Percentiles rank a stretch among this genome's conserved stretches.
These are phyloP conservation scores for Lithobates sylvaticus DNA, from an alignment of 2,797 vertebrate genomes.

Conservation along the genomic window DNA sequence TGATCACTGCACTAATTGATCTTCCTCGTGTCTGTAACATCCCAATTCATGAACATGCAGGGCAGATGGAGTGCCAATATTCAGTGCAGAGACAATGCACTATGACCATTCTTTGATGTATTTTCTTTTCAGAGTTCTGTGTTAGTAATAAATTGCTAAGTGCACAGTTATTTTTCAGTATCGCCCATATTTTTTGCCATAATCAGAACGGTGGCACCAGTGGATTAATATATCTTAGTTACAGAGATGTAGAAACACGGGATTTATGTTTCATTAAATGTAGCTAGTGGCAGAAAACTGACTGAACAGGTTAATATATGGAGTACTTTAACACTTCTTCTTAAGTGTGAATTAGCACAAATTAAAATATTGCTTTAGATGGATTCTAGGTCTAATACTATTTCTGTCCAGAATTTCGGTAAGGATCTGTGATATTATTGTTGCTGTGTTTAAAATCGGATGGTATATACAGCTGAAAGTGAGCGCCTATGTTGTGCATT, in stretches of 20 bases:
- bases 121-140: neutral
- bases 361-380: neutral
- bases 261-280: conserved; percentile 28
- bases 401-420: neutral
- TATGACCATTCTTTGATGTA: neutral
- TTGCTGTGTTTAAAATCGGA: neutral
- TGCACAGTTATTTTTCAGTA: neutral
- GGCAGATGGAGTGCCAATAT: neutral
- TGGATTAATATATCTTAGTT: neutral
- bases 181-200: neutral
- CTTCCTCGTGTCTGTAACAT: neutral
- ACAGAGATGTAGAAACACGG: neutral
- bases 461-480: neutral
- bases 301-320: conserved; percentile 13
- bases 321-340: conserved; percentile 14
- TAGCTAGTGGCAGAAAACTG: neutral
- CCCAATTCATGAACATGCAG: neutral
- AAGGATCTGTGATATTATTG: neutral
- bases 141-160: conserved; percentile 10
- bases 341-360: neutral
- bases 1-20: neutral
- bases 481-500: neutral
- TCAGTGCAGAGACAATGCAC: conserved; percentile 13
- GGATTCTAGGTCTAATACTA: neutral
- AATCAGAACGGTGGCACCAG: neutral